Base-by-base conservation (phyloP, 2,113 vertebrate species). In the Megaceryle maxima region DNA sequence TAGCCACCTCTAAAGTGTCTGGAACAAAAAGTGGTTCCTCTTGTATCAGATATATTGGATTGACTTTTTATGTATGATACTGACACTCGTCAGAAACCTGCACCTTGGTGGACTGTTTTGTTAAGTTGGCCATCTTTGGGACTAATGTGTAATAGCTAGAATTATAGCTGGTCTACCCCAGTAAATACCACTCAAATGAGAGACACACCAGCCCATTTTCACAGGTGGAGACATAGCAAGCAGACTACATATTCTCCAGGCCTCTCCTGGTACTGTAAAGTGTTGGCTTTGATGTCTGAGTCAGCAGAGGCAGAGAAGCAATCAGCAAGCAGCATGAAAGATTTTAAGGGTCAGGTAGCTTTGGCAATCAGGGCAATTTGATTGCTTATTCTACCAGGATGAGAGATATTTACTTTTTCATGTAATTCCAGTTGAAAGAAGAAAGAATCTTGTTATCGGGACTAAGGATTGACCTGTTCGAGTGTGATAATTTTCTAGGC, bases 121-220 rank as follows among this genome's bases (percentile, higher is more conserved):
- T 51, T 59, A 57, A 67, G 15, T 6, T 29, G 87, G 7, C 1
- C 22, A 29, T 55, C 25, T 70, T 28, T 3, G 1, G 8, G 3
- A 5, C 10, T 76, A 13, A n/a, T 28, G 3, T 35, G 14, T 67
- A 41, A 63, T 7, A 79, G 4, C 20, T 15, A 43, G 6, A 43
- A 43, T 5, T 39, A 11, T 12, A 77, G 33, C 9, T 87, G 19
- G 7, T 64, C 15, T 72, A 22, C 9, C 8, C 37, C n/a, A 41
- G 19, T 51, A n/a, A 78, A 87, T 37, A 70, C 3, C 6, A 37
- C 18, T 11, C 6, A 75, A 67, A 57, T 15, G 29, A 88, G 21
- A 81, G 17, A 21, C 4, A 18, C 0, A 0, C 6, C 37, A 82
- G 9, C 4, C 5, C 15, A 3, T 0, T 75, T 89, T 76, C 31